phyloP scores from a whole-genome alignment of 2,888 invertebrate genomes.

The Drosophila pseudotalamancana region DNA sequence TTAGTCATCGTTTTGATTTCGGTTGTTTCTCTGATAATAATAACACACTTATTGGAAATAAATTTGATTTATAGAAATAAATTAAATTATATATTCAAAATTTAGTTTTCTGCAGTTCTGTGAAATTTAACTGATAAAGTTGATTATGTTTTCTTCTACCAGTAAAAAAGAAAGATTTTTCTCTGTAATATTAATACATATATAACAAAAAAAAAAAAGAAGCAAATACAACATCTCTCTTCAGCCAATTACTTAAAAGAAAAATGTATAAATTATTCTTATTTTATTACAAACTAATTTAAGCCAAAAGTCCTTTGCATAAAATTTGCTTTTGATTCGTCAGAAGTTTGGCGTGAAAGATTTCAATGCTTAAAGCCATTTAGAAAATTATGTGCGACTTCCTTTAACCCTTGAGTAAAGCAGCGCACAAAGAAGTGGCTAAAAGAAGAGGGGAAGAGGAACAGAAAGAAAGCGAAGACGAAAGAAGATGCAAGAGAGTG shows the following conservation, averaged over 20 bases:
- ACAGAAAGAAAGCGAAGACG: slow-evolving; percentile 9
- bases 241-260: slow-evolving; percentile 11
- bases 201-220: no score
- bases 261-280: not conserved
- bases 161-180: no score
- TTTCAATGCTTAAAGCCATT: slow-evolving; percentile 67
- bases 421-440: slow-evolving; percentile 34
- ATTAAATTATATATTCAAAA: no score
- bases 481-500: not conserved
- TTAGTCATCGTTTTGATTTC: no score
- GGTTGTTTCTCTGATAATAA: no score
- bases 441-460: slow-evolving; percentile 12
- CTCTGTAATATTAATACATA: no score
- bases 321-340: slow-evolving; percentile 34
- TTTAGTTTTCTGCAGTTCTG: no score
- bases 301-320: slow-evolving; percentile 7
- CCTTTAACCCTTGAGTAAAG: slow-evolving; percentile 61
- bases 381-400: slow-evolving; percentile 73
- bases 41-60: no score
- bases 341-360: slow-evolving; percentile 2
- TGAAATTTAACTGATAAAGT: no score
- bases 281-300: slow-evolving; percentile 27
- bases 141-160: no score
- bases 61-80: no score
- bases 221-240: no score